Evolutionary conservation across 1,140 invertebrate species (phyloP), one percentile per base, ranked within the genome.

Genomic region (Hyles vespertilio): DNA sequence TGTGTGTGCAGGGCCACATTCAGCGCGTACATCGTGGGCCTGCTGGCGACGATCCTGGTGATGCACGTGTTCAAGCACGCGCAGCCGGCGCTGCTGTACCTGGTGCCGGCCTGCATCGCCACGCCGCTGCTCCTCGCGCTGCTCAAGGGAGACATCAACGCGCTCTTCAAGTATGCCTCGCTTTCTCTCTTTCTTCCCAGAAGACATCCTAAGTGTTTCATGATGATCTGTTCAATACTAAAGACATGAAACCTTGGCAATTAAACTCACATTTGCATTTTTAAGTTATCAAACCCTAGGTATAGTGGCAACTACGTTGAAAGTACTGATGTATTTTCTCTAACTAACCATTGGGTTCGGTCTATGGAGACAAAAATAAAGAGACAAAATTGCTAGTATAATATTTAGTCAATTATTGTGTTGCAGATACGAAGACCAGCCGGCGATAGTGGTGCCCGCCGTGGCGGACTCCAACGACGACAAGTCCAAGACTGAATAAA

Each of bases 41-140:
- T 99, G 50, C 84, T 99, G 68, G 92, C 95, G 2, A 99, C 99
- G 0, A 99, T 99, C 80, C 92, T 98, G 61, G 96, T 99, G 48
- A 99, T 99, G 98, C 98, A 99, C 89, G 92, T 98, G 52, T 99
- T 98, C 89, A 98, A 98, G 85, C 98, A 99, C 90, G 98, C 98
- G n/a, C 96, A 99, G 92, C 99, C 99, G 1, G 99, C 99, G 59
- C 90, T 99, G 32, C 87, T 99, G 40, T 99, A 99, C 86, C 91
- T 99, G 54, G 98, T 99, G 59, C 99, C 99, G 12, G 95, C 96
- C 7, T 99, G 99, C 90, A 89, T 99, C 64, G 95, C 94, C 53
- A 94, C 96, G 44, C 98, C 99, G 3, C 79, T 99, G 2, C 77
- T 94, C 4, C 84, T 99, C 1, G 98, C 98, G 9, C 81, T 98